phyloP scores from a whole-genome alignment of 2,113 vertebrate genomes.

The Zootoca vivipara region DNA sequence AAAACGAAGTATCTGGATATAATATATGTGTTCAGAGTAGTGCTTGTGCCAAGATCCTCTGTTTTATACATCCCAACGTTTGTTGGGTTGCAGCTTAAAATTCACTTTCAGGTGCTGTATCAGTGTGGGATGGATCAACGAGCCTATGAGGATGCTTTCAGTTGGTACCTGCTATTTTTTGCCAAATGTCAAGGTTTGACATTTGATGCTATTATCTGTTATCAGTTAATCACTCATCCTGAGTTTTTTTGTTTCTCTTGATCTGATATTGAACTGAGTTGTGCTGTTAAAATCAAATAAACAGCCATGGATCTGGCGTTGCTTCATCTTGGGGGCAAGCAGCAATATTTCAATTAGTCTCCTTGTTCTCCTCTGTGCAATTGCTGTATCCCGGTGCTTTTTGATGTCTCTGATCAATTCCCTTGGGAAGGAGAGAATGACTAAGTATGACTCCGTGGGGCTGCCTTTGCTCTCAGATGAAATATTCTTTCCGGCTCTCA shows the following conservation, averaged over 20 bases:
- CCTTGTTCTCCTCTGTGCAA: slow-evolving; percentile 44
- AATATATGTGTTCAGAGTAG: background rate
- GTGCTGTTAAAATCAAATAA: slow-evolving; percentile 54
- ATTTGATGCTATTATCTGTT: slow-evolving; percentile 65
- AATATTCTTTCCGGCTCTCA: slow-evolving; percentile 87
- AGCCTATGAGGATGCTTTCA: slow-evolving; percentile 56
- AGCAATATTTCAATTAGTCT: slow-evolving; percentile 45
- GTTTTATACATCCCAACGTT: slow-evolving; percentile 45
- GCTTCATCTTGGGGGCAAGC: slow-evolving; percentile 34
- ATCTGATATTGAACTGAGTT: slow-evolving; percentile 55
- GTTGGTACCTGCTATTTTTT: slow-evolving; percentile 61
- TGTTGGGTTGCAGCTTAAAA: slow-evolving; percentile 58
- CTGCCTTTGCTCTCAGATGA: slow-evolving; percentile 79
- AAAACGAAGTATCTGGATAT: slow-evolving; percentile 20
- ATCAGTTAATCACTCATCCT: slow-evolving; percentile 43
- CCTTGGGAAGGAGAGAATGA: background rate
- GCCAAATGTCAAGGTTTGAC: slow-evolving; percentile 71
- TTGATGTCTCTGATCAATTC: slow-evolving; percentile 27
- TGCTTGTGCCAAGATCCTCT: slow-evolving; percentile 29
- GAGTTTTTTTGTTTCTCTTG: slow-evolving; percentile 64
- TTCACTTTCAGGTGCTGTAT: slow-evolving; percentile 68
- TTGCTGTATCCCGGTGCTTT: slow-evolving; percentile 41
- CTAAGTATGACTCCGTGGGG: slow-evolving; percentile 31
- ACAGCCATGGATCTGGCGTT: slow-evolving; percentile 48
- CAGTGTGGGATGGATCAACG: slow-evolving; percentile 53